Percentiles rank a stretch among this genome's conserved stretches.
phyloP scores from a whole-genome alignment of 2,797 vertebrate species.

The Loris lydekkerianus region DNA sequence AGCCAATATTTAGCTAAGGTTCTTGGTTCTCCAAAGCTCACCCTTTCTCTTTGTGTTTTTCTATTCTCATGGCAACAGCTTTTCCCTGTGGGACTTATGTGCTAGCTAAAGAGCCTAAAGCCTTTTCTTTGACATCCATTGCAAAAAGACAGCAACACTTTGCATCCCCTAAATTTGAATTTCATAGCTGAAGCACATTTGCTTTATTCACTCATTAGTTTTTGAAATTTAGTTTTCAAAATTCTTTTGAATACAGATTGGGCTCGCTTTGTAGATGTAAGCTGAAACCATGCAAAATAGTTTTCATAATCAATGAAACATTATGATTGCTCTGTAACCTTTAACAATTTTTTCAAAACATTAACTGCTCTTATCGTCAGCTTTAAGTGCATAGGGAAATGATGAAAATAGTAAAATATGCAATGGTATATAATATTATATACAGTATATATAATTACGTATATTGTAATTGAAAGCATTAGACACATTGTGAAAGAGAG shows the following conservation, averaged over 20 bases:
- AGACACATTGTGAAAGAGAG: neutral
- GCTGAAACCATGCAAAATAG: neutral
- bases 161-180: neutral
- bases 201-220: neutral
- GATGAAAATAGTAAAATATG: neutral
- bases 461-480: neutral
- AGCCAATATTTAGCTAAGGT: neutral
- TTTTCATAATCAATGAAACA: neutral
- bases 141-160: neutral
- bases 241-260: neutral
- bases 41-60: neutral
- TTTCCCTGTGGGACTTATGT: neutral
- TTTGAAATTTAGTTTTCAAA: neutral
- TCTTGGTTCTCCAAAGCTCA: neutral
- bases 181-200: neutral
- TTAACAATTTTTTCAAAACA: neutral
- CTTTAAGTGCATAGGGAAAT: neutral
- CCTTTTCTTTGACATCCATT: neutral
- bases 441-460: neutral
- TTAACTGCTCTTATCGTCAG: neutral
- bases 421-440: no score
- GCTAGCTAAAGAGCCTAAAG: neutral
- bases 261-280: neutral
- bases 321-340: neutral
- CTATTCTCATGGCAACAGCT: neutral